Base-by-base conservation (phyloP, 2,888 invertebrate species). In the Calliphora vomitoria region DNA sequence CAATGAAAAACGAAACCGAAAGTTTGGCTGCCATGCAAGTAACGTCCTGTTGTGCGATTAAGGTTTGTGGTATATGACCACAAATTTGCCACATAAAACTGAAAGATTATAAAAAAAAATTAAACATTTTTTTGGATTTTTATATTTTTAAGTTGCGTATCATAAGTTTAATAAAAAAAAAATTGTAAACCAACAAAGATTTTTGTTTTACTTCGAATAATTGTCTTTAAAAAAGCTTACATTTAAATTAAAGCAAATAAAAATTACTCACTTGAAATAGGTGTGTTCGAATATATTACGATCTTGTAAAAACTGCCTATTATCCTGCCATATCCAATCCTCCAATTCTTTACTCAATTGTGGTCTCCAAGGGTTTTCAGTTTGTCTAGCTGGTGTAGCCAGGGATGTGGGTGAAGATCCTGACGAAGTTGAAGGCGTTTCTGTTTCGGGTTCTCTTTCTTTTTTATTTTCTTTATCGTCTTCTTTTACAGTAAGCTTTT, bases 41-140 rank as follows among this genome's bases (percentile, higher is more conserved):
- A 62, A 98, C 96, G 91, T 98, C 97, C 0, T 96, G 96, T 50
- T 96, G 95, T 20, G 97, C 96, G 83, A 97, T 94, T 87, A 98
- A 94, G 0, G 98, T 98, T 93, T 98, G 98, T 5, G 98, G 98
- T 91, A 99, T 97, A 90, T 97, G 97, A 66, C 98, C 97, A 94
- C 98, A 98, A 93, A 98, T 97, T 94, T 99, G 98, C 95, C 98
- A 98, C 97, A 99, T 98, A 92, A 99, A 99, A 92, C 98, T 98
- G 92, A 11, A 93, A 93, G 41, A 82, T 72, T 35, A 80, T 31
- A 10, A 50, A 31, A 64, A 64, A n/a, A n/a, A n/a, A n/a, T n/a
- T n/a, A n/a, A n/a, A n/a, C n/a, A n/a, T n/a, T n/a, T n/a, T n/a
- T n/a, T n/a, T n/a, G n/a, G n/a, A n/a, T n/a, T n/a, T n/a, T n/a